Percentiles rank a stretch among this genome's conserved stretches.
Conservation (phyloP, 1,140 invertebrate genomes). For the Holotrichia oblita region DNA sequence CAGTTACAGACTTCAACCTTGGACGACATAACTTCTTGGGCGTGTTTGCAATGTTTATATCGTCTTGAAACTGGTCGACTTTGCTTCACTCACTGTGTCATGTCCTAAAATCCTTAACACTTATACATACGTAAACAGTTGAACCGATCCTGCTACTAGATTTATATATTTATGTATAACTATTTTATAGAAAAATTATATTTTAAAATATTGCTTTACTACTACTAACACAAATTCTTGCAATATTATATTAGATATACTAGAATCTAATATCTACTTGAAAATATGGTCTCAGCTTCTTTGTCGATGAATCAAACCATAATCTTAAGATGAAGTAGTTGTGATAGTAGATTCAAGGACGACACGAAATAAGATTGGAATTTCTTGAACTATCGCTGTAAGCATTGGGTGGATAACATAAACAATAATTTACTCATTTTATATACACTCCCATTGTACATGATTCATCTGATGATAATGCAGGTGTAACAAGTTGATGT, state of each 20-base stretch:
- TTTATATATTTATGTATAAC: too few species aligned
- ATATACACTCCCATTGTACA: background rate
- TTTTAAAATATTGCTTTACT: too few species aligned
- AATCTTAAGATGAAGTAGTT: background rate
- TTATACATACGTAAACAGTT: background rate
- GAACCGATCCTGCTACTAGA: too few species aligned
- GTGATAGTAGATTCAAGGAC: background rate
- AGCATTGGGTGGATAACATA: background rate
- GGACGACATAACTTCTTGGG: constrained; percentile 30
- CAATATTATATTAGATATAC: too few species aligned
- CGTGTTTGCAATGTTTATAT: constrained; percentile 24
- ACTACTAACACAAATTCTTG: too few species aligned
- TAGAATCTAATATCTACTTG: too few species aligned
- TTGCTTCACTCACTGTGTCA: constrained; percentile 5
- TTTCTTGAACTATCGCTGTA: background rate
- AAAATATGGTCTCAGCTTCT: too few species aligned
- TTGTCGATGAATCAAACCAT: too few species aligned
- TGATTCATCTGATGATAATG: background rate
- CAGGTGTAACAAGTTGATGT: background rate
- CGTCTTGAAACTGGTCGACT: constrained; percentile 22
- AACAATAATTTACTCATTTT: background rate
- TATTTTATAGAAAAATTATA: too few species aligned
- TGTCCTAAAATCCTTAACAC: constrained; percentile 10
- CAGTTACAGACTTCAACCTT: constrained; percentile 5
- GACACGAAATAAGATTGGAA: constrained; percentile 5